Evolutionary conservation across 2,113 vertebrate species (phyloP).

Genomic region (Pelusios castaneus): DNA sequence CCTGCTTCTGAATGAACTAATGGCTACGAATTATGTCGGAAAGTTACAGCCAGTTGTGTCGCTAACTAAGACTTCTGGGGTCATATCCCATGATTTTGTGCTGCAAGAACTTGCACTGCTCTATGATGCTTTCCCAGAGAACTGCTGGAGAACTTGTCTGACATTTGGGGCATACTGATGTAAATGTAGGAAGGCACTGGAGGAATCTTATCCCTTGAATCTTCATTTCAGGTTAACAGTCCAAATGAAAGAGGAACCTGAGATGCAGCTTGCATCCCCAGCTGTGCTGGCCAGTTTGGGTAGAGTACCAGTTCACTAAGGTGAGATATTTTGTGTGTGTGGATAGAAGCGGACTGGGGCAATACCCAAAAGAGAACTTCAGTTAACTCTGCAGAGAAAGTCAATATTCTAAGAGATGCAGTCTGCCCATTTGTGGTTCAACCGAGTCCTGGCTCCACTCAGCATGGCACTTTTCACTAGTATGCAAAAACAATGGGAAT

Average conservation of each 20-base stretch:
- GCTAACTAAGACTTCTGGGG: not conserved
- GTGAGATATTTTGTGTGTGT: not conserved
- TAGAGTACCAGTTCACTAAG: not conserved
- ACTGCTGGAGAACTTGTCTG: not conserved
- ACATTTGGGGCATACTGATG: not conserved
- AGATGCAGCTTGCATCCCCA: too few relatives aligned
- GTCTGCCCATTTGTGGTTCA: not conserved
- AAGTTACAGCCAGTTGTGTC: not conserved
- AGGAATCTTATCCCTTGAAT: not conserved
- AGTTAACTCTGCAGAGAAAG: too few relatives aligned
- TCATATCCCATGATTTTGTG: not conserved
- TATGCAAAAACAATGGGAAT: not conserved
- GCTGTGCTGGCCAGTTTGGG: not conserved
- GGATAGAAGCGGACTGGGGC: not conserved
- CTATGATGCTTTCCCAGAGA: not conserved
- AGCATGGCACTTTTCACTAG: not conserved
- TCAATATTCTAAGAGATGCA: too few relatives aligned
- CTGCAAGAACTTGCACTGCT: not conserved
- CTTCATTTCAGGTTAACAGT: not conserved
- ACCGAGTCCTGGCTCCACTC: not conserved
- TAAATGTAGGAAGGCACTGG: not conserved
- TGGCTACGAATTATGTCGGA: not conserved
- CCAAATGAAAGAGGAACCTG: not conserved
- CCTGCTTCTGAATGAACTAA: conserved; percentile 29
- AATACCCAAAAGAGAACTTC: too few relatives aligned